Evolutionary conservation across 30 jellyfish, hydroid and myxozoan species (phyloP).

Genomic region (Phacellophora camtschatica): DNA sequence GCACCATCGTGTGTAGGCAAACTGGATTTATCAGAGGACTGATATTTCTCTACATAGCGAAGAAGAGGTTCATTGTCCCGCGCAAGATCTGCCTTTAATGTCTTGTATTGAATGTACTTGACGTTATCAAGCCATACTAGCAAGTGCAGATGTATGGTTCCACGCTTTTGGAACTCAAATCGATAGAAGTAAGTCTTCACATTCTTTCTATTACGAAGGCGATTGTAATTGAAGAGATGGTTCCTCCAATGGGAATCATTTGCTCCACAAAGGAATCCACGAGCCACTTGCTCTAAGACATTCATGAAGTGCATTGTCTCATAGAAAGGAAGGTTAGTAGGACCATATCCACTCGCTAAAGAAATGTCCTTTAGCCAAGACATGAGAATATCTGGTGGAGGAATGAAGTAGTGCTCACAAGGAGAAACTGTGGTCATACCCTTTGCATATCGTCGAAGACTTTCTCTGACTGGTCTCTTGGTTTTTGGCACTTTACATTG

Average conservation of each 20-base stretch:
- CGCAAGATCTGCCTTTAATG: neutral
- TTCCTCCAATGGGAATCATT: neutral
- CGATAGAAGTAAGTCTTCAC: constrained; percentile 19
- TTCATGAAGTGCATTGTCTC: neutral
- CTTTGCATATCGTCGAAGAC: too few relatives aligned
- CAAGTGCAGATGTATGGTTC: constrained; percentile 13
- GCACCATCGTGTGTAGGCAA: neutral
- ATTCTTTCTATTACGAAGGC: neutral
- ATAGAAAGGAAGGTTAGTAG: neutral
- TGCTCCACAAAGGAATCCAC: constrained; percentile 37
- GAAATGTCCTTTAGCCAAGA: neutral
- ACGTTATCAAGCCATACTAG: constrained; percentile 27
- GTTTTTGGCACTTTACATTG: too few relatives aligned
- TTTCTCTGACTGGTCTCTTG: too few relatives aligned
- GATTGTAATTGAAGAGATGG: neutral
- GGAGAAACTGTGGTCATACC: too few relatives aligned
- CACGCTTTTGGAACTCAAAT: constrained; percentile 32
- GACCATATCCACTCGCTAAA: neutral
- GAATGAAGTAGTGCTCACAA: too few relatives aligned
- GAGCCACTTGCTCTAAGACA: constrained; percentile 24
- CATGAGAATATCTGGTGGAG: too few relatives aligned
- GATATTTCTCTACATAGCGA: neutral
- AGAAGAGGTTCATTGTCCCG: neutral
- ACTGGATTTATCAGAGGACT: neutral
- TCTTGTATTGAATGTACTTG: neutral